These are phyloP conservation scores for Dromius quadrimaculatus DNA, from an alignment of 2,888 invertebrate genomes.

Conservation along the genomic window DNA sequence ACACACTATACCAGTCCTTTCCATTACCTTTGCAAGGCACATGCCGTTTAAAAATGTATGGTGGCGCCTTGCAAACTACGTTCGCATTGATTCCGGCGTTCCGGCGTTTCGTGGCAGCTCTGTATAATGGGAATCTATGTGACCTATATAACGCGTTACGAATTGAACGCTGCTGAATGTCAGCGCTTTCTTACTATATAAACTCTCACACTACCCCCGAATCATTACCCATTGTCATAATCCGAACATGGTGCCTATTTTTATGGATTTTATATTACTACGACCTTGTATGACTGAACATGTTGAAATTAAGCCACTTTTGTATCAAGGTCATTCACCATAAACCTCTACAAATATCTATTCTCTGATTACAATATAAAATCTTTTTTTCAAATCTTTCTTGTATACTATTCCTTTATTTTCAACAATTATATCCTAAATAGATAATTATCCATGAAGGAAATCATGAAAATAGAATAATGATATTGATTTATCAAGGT, in stretches of 20 bases:
- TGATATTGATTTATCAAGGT: constrained; percentile 18
- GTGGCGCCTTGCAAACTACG: constrained; percentile 19
- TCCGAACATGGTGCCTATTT: constrained; percentile 8
- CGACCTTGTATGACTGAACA: constrained; percentile 29
- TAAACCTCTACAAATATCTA: not conserved
- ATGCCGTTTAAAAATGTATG: constrained; percentile 40
- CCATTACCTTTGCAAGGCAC: not conserved
- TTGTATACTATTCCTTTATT: too few relatives aligned
- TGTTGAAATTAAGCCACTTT: constrained; percentile 18
- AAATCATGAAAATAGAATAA: too few relatives aligned
- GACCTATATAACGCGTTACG: constrained; percentile 48
- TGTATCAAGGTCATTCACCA: constrained; percentile 35
- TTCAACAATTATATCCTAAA: too few relatives aligned
- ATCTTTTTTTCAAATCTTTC: too few relatives aligned
- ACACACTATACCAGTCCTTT: not conserved
- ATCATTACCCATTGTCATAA: not conserved
- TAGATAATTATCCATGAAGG: too few relatives aligned
- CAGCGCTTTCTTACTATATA: constrained; percentile 27
- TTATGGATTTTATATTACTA: constrained; percentile 35
- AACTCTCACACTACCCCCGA: not conserved
- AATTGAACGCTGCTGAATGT: constrained; percentile 42
- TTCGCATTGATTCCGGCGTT: constrained; percentile 48
- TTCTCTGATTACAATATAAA: too few relatives aligned
- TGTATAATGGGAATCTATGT: constrained; percentile 43
- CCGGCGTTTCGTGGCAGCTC: constrained; percentile 25